Percentiles rank a stretch among this genome's conserved stretches.
phyloP scores from a whole-genome alignment of 2,113 vertebrate species.

The Paradisaea rubra region DNA sequence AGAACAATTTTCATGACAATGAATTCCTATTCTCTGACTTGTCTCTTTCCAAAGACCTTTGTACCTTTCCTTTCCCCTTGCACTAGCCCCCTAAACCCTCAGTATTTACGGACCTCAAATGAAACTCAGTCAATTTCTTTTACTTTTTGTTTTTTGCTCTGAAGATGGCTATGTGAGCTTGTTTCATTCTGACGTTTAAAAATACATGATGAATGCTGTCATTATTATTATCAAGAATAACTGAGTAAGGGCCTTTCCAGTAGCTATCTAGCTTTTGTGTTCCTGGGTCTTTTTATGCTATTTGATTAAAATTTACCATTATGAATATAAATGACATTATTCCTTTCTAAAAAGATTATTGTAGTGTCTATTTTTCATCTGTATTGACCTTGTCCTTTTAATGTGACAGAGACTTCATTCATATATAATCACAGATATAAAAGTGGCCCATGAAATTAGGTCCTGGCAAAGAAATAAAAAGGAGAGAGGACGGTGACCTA shows the following conservation, averaged over 20 bases:
- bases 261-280: not conserved
- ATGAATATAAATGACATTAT: constrained; percentile 25
- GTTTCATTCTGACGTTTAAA: constrained; percentile 34
- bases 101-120: not conserved
- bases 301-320: constrained; percentile 43
- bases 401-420: constrained; percentile 22
- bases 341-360: constrained; percentile 36
- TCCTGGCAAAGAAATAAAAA: not conserved
- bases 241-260: not conserved
- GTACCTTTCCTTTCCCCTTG: not conserved
- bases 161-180: constrained; percentile 9
- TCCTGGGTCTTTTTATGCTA: not conserved
- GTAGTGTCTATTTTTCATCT: constrained; percentile 22
- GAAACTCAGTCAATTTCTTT: not conserved
- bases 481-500: not conserved
- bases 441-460: constrained; percentile 34
- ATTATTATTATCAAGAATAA: constrained; percentile 19
- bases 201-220: constrained; percentile 13
- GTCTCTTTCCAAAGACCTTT: not conserved
- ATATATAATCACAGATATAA: not conserved
- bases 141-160: not conserved
- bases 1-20: not conserved
- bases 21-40: not conserved
- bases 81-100: not conserved
- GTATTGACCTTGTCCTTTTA: constrained; percentile 34